Evolutionary conservation across 2,113 vertebrate species (phyloP).

Genomic region (Sterna hirundo): DNA sequence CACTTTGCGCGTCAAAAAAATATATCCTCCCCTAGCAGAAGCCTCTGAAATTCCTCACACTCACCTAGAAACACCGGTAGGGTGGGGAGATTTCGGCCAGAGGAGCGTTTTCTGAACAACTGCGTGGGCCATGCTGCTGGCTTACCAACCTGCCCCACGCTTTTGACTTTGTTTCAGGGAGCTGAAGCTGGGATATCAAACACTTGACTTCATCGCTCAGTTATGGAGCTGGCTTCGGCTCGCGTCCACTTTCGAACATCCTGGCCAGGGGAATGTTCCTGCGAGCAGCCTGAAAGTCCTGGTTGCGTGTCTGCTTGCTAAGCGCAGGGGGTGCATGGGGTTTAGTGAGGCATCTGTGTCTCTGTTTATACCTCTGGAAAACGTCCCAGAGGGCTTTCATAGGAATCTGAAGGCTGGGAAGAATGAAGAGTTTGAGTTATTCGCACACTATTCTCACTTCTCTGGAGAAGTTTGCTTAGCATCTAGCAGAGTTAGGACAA

Average conservation of each 20-base stretch:
- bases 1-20: background rate
- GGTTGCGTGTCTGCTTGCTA: rapidly evolving
- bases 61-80: background rate
- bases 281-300: background rate
- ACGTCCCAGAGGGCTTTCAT: background rate
- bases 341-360: background rate
- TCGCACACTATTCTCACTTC: background rate
- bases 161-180: background rate
- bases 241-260: rapidly evolving
- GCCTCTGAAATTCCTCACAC: background rate
- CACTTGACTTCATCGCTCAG: rapidly evolving
- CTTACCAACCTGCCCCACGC: background rate
- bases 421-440: background rate
- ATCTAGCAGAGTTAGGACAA: background rate
- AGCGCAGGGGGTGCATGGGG: background rate
- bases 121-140: background rate
- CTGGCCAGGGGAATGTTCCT: background rate
- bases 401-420: background rate
- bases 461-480: background rate
- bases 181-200: background rate
- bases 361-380: background rate
- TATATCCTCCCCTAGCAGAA: background rate
- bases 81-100: background rate
- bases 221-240: background rate
- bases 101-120: background rate